These are phyloP conservation scores for Solea solea DNA, from an alignment of 2,113 vertebrate genomes.

Conservation along the genomic window DNA sequence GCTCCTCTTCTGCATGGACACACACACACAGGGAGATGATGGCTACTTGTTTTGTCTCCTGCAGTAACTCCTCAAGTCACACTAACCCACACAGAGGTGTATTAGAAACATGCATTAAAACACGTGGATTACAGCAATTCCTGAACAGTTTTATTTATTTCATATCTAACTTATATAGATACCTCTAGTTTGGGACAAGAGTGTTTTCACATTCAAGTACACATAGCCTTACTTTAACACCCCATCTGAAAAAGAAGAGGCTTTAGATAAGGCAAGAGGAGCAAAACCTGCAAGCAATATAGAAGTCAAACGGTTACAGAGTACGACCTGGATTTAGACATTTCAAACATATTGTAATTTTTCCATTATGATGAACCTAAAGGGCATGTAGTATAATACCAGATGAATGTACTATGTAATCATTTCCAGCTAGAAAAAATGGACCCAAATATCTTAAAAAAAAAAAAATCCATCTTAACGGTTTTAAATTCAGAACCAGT, in stretches of 20 bases:
- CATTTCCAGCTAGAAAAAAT: slow-evolving; percentile 44
- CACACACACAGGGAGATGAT: too few species aligned
- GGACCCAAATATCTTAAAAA: slow-evolving; percentile 10
- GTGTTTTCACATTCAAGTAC: slow-evolving; percentile 79
- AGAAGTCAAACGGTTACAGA: slow-evolving; percentile 67
- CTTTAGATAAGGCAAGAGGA: slow-evolving; percentile 71
- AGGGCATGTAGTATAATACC: slow-evolving; percentile 46
- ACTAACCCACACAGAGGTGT: background rate
- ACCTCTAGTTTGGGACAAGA: slow-evolving; percentile 72
- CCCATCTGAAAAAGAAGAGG: slow-evolving; percentile 64
- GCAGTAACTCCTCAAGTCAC: too few species aligned
- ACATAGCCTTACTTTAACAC: slow-evolving; percentile 60
- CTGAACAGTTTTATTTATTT: slow-evolving; percentile 73
- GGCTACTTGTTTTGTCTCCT: too few species aligned
- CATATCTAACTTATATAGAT: slow-evolving; percentile 64
- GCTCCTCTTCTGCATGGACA: too few species aligned
- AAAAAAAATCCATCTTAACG: background rate
- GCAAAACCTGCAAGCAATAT: slow-evolving; percentile 69
- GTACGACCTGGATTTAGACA: slow-evolving; percentile 66
- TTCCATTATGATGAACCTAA: slow-evolving; percentile 38
- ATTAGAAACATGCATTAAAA: slow-evolving; percentile 30
- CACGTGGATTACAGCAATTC: slow-evolving; percentile 53
- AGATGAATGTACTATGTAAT: slow-evolving; percentile 52
- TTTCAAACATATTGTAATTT: slow-evolving; percentile 50
- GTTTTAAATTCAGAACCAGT: slow-evolving; percentile 20